Evolutionary conservation across 2,888 invertebrate genomes (phyloP).

Genomic region (Tuberolachnus salignus): DNA sequence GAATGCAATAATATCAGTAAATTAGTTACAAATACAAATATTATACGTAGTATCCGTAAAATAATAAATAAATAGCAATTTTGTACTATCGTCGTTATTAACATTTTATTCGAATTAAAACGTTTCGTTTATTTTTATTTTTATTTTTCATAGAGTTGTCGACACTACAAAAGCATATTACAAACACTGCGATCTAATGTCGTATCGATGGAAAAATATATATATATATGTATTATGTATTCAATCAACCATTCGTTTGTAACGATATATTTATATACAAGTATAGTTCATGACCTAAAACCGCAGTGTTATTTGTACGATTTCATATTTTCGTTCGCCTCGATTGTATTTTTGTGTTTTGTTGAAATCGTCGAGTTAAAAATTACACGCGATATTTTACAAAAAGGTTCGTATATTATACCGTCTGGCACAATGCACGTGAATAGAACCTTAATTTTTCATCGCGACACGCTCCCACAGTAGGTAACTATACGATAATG

Average conservation of each 20-base stretch:
- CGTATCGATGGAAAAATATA: no score
- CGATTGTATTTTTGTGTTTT: not conserved
- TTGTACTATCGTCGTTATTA: no score
- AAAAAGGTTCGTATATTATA: slow-evolving; percentile 7
- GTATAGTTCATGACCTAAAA: not conserved
- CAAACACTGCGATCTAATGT: no score
- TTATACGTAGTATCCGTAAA: no score
- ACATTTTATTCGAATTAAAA: no score
- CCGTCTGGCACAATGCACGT: not conserved
- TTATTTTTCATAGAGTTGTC: no score
- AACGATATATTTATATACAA: not conserved
- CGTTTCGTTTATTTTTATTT: no score
- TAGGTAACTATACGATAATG: not conserved
- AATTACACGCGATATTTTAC: not conserved
- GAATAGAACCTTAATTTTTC: slow-evolving; percentile 40
- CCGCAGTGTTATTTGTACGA: not conserved
- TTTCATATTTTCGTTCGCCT: not conserved
- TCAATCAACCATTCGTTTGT: not conserved
- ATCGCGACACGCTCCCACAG: not conserved
- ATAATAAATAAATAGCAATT: no score
- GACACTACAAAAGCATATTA: no score
- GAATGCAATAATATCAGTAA: not conserved
- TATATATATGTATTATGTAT: no score
- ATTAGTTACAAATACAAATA: no score
- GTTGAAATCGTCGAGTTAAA: not conserved